Conservation (phyloP, 92 coral and sea anemone genomes). For the Galaxea fascicularis region DNA sequence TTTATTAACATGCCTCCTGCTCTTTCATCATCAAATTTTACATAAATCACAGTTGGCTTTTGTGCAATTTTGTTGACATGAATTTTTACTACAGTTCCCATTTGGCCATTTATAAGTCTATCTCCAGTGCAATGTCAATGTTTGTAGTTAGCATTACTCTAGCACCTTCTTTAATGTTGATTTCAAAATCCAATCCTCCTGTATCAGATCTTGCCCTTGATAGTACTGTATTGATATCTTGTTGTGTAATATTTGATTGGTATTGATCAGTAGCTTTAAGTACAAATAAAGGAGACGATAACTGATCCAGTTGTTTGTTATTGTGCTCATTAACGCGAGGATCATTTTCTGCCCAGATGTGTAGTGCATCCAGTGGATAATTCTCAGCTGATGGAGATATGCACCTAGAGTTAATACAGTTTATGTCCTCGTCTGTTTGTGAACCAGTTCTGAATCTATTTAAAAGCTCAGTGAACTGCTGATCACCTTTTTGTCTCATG, state of each 20-base stretch:
- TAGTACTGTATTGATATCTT: conserved; percentile 45
- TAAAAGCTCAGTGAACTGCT: too few relatives aligned
- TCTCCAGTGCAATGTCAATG: conserved; percentile 46
- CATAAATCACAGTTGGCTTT: conserved; percentile 57
- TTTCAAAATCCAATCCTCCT: conserved; percentile 57
- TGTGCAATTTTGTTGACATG: background rate
- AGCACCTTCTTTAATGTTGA: conserved; percentile 40
- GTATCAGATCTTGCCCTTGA: conserved; percentile 44
- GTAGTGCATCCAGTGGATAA: too few relatives aligned
- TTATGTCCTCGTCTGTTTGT: conserved; percentile 33
- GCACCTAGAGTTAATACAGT: conserved; percentile 25
- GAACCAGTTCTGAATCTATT: conserved; percentile 69
- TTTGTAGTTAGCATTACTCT: too few relatives aligned
- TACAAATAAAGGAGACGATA: conserved; percentile 1
- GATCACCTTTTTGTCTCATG: conserved; percentile 36
- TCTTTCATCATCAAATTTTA: conserved; percentile 76
- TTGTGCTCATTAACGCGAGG: conserved; percentile 60
- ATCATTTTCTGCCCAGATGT: conserved; percentile 50
- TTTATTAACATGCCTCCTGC: conserved; percentile 60
- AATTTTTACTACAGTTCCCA: conserved; percentile 61
- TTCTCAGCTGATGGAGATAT: conserved; percentile 29
- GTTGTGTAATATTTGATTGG: conserved; percentile 53
- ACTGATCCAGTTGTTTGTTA: conserved; percentile 26
- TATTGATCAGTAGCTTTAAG: conserved; percentile 60
- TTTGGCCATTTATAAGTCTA: conserved; percentile 73